Evolutionary conservation across 35 echinoderm and acorn worm genomes (phyloP), one percentile per base, ranked within the genome.

Genomic region (Chiridota heheva): DNA sequence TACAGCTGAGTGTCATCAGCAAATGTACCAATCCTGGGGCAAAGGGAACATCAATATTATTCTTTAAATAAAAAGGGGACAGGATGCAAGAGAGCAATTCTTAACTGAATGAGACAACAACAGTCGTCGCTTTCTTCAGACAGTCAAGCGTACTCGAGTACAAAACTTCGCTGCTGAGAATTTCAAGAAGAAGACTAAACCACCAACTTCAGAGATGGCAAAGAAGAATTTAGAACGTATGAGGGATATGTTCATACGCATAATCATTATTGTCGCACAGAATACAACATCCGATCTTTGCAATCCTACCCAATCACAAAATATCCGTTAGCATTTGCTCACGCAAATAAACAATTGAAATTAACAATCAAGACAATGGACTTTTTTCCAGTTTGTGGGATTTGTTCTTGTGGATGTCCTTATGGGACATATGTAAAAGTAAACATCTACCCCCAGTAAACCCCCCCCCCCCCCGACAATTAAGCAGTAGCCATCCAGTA

Each of bases 201-300:
- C 44, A 7, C 48, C 26, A 28, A 12, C 61, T 46, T 53, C 63
- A 67, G 17, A 67, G 24, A 30, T 35, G 24, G 30, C 60, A 8
- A 36, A 73, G 49, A 84, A 20, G 40, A 84, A 73, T 44, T 44
- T 70, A 31, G 78, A 89, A 29, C 45, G 87, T 40, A 36, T 82
- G 68, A 73, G 78, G 42, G 87, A 89, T 44, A 44, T 76, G 5
- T 89, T 89, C 42, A 30, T 82, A 59, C 78, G 79, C 31, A 74
- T 73, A 53, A 36, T 89, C 10, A 42, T 83, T 42, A 37, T 82
- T 42, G 42, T 89, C 43, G 62, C 86, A 46, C 32, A 82, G 67
- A 89, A 82, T 16, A 63, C 82, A 38, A 10, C 67, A 44, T 77
- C 84, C 76, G 87, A 90, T 45, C 87, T 90, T 64, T 57, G 68